phyloP scores from a whole-genome alignment of 2,797 vertebrate genomes.

The Sarcophilus harrisii region DNA sequence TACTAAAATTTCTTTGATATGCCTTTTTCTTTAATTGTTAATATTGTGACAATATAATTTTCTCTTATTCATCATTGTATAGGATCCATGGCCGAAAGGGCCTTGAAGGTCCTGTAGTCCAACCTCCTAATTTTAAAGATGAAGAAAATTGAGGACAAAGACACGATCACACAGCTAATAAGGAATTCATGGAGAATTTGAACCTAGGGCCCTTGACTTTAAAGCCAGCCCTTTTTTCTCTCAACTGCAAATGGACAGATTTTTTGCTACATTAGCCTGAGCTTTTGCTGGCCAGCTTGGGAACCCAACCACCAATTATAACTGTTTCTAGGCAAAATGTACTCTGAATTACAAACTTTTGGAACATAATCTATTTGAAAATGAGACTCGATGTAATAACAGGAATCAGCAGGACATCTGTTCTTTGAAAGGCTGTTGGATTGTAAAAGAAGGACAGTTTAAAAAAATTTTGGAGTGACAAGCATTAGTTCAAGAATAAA shows the following conservation, averaged over 20 bases:
- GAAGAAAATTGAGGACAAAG: slow-evolving; percentile 3
- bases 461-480: neutral
- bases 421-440: slow-evolving; percentile 10
- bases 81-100: neutral
- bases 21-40: neutral
- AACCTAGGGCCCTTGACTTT: neutral
- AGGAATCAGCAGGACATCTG: neutral
- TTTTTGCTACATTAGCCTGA: neutral
- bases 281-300: neutral
- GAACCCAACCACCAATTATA: neutral
- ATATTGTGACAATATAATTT: neutral
- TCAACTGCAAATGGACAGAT: neutral
- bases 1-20: neutral
- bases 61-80: neutral
- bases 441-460: slow-evolving; percentile 35
- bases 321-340: neutral
- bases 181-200: neutral
- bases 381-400: slow-evolving; percentile 43
- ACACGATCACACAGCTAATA: neutral
- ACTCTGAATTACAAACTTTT: slow-evolving; percentile 40
- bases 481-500: slow-evolving; percentile 16
- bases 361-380: slow-evolving; percentile 21
- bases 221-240: neutral
- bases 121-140: slow-evolving; percentile 20
- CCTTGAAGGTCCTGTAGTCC: neutral